These are phyloP conservation scores for Orycteropus afer DNA, from an alignment of 2,113 vertebrate species.

Conservation along the genomic window DNA sequence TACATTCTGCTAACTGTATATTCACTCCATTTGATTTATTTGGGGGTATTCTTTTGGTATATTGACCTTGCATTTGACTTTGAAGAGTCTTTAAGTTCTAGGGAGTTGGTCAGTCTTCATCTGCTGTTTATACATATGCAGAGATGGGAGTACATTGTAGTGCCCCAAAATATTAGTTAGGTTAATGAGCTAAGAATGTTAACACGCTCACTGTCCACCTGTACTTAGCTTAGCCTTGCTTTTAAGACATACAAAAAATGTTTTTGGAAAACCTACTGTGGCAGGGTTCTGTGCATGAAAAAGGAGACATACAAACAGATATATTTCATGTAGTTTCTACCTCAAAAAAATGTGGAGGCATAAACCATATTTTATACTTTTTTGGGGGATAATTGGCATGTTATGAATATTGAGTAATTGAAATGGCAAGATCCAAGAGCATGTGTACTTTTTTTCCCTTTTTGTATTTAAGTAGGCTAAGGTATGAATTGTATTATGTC, in stretches of 20 bases:
- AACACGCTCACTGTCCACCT: background rate
- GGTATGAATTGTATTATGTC: background rate
- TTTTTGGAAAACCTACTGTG: background rate
- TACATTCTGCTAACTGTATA: background rate
- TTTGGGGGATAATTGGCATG: background rate
- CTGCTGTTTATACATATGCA: background rate
- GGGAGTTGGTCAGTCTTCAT: background rate
- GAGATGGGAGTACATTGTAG: background rate
- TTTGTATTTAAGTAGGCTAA: background rate
- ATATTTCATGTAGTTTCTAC: background rate
- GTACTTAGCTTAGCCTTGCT: background rate
- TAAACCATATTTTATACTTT: background rate
- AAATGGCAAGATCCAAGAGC: background rate
- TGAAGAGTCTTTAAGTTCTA: background rate
- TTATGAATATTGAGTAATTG: background rate
- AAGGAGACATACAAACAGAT: background rate
- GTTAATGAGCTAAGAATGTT: constrained; percentile 13
- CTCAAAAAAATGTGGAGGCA: background rate
- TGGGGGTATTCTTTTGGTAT: constrained; percentile 17
- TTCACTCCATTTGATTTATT: background rate
- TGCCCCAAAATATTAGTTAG: background rate
- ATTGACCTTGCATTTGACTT: background rate
- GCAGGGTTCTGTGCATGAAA: background rate
- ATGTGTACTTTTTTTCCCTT: background rate
- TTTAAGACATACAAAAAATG: constrained; percentile 15